Base-by-base conservation (phyloP, 2,113 vertebrate species). In the Siniperca knerii region DNA sequence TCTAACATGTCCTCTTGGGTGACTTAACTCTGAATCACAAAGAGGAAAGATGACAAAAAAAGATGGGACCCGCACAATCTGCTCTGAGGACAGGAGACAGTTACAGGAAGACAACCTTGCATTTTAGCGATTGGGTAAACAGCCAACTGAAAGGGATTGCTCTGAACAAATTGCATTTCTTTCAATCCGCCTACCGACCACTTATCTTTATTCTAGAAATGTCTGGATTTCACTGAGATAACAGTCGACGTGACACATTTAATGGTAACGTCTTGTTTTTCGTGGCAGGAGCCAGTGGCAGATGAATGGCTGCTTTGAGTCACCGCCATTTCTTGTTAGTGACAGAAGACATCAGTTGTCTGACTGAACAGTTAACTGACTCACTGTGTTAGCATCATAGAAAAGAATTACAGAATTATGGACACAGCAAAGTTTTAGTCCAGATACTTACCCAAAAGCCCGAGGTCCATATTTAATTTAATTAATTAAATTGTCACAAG, bases 401-500 rank as follows among this genome's bases (percentile, higher is more conserved):
- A 9, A 55, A 58, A 23, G 44, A 70, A 48, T 48, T 6, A n/a
- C 42, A 72, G 37, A 16, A 20, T 29, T 15, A 57, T 64, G 16
- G 15, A 70, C n/a, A 7, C 20, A 6, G 46, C 9, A 62, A 54
- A 29, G 37, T 62, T 66, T 78, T 29, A 46, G 58, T 65, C 58
- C 48, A 46, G 13, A 18, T 61, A n/a, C n/a, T 18, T 44, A 1
- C 60, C 23, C 4, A 40, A 8, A 71, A 40, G 25, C 44, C 21
- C 37, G 3, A 23, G 33, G 35, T 44, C n/a, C 23, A 54, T 33
- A 12, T 52, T 15, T 70, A 62, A 82, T 76, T 33, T 50, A 54
- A 46, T 83, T 64, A 64, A 76, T 70, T 62, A 65, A 77, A 65
- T 64, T 77, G 66, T 77, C 58, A 82, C 44, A n/a, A 54, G 48